phyloP scores from a whole-genome alignment of 2,113 vertebrate species.

The Cephalopholis sonnerati region DNA sequence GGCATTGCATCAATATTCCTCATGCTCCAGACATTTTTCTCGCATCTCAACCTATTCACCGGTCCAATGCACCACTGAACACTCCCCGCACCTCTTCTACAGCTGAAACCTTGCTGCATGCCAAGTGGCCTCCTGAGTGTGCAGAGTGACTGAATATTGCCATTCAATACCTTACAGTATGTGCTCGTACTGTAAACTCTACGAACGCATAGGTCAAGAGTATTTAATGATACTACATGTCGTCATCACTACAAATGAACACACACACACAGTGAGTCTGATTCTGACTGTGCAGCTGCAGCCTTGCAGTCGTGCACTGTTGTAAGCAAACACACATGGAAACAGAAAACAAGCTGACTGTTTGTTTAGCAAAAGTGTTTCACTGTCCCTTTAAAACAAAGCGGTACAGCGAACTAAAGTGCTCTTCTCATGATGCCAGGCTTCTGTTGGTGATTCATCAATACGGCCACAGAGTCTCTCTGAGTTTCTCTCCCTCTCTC shows the following conservation, averaged over 20 bases:
- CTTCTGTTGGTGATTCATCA: slow-evolving; percentile 60
- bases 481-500: slow-evolving; percentile 46
- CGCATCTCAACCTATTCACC: slow-evolving; percentile 38
- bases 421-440: slow-evolving; percentile 11
- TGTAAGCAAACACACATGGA: background rate
- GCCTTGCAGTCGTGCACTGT: background rate
- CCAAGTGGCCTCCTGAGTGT: slow-evolving; percentile 41
- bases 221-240: background rate
- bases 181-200: slow-evolving; percentile 14
- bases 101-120: slow-evolving; percentile 47
- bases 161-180: background rate
- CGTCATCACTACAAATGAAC: background rate
- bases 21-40: slow-evolving; percentile 32
- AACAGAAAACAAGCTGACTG: slow-evolving; percentile 20
- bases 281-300: slow-evolving; percentile 6
- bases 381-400: slow-evolving; percentile 41
- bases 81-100: slow-evolving; percentile 37
- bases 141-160: slow-evolving; percentile 20
- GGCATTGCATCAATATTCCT: slow-evolving; percentile 21
- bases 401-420: slow-evolving; percentile 23
- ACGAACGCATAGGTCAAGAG: background rate
- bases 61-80: slow-evolving; percentile 43
- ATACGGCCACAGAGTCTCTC: slow-evolving; percentile 41
- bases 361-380: background rate
- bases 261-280: background rate